These are phyloP conservation scores for Pseudopodoces humilis DNA, from an alignment of 2,113 vertebrate species.

Conservation along the genomic window DNA sequence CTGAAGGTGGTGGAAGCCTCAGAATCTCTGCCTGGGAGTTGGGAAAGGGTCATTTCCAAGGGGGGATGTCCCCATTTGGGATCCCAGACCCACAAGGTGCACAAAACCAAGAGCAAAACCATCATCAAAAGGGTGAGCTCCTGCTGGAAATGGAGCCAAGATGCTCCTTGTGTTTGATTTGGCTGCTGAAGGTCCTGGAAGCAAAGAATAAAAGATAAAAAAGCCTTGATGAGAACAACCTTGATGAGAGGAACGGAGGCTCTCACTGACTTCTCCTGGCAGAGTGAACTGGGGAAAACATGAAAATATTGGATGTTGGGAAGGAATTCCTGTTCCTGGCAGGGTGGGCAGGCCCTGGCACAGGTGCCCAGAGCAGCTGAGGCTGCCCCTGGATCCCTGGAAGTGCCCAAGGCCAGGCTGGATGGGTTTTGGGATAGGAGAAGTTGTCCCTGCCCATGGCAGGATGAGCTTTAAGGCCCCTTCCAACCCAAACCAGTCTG, in stretches of 20 bases:
- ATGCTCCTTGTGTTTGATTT: not conserved
- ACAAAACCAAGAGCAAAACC: not conserved
- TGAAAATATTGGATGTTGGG: not conserved
- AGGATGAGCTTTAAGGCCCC: fast-evolving
- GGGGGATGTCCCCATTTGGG: not conserved
- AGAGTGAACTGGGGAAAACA: not conserved
- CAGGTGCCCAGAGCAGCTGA: not conserved
- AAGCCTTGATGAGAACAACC: not conserved
- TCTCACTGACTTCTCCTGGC: not conserved
- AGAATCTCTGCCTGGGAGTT: not conserved
- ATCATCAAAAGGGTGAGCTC: not conserved
- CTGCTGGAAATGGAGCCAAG: not conserved
- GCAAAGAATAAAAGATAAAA: not conserved
- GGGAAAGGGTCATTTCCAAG: not conserved
- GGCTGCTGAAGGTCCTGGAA: not conserved
- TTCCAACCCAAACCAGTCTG: not conserved
- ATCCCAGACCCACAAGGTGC: not conserved
- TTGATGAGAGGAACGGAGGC: not conserved
- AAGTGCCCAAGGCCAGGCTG: fast-evolving
- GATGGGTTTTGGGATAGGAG: fast-evolving
- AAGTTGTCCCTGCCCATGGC: not conserved
- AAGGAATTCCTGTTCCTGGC: not conserved
- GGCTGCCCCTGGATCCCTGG: not conserved
- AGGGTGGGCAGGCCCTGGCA: not conserved
- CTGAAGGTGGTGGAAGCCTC: not conserved